Conservation (phyloP, 92 coral and sea anemone species). For the Plumapathes pennacea region DNA sequence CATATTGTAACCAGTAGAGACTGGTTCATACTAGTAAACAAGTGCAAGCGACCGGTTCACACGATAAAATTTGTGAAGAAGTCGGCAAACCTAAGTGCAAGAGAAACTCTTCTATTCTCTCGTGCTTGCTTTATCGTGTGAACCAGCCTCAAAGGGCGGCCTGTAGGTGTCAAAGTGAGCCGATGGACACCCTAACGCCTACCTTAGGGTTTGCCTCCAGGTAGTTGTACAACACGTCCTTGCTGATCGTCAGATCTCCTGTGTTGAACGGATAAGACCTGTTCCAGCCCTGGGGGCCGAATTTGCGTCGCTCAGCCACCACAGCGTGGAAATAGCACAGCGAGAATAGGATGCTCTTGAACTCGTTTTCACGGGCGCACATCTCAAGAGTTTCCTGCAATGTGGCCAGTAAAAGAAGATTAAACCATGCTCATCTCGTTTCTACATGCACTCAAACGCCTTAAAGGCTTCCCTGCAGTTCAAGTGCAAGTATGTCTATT, state of each 20-base stretch:
- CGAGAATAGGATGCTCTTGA: constrained; percentile 96
- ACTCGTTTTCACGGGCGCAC: constrained; percentile 99
- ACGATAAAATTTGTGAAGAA: too few species aligned
- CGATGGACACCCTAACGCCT: background rate
- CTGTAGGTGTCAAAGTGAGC: background rate
- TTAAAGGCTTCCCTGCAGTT: too few species aligned
- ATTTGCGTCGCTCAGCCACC: constrained; percentile 96
- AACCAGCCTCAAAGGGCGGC: background rate
- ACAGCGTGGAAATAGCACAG: constrained; percentile 99
- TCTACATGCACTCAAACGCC: too few species aligned
- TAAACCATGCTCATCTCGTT: too few species aligned
- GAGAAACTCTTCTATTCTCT: background rate
- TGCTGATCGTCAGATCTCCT: constrained; percentile 98
- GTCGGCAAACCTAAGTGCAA: background rate
- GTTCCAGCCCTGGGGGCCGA: constrained; percentile 99
- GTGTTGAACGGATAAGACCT: constrained; percentile 98
- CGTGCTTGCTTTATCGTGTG: too few species aligned
- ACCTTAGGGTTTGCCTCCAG: constrained; percentile 98
- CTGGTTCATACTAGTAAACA: too few species aligned
- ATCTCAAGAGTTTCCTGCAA: constrained; percentile 93
- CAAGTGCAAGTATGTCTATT: too few species aligned
- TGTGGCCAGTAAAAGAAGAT: too few species aligned
- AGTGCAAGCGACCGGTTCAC: too few species aligned
- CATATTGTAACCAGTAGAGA: too few species aligned
- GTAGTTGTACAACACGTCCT: constrained; percentile 91